Evolutionary conservation across 2,888 invertebrate genomes (phyloP), one percentile per base, ranked within the genome.

Genomic region (Andrena camellia): DNA sequence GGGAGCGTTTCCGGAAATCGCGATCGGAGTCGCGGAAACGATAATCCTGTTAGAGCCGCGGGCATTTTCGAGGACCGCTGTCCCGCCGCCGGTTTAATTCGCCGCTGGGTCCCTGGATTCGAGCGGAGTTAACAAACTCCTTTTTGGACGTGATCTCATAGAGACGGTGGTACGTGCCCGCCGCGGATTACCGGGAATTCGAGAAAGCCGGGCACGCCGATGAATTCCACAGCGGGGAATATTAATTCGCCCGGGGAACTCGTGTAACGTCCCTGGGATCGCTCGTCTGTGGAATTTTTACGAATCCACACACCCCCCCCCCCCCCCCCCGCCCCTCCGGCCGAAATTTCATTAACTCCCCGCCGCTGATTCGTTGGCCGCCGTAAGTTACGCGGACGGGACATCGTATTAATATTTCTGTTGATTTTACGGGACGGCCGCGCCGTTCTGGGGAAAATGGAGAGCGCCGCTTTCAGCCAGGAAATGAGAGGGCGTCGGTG

Each of bases 81-180:
- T 26, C 10, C 60, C 42, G 33, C 63, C 31, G 59, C 60, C 70
- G 78, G 63, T 86, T 81, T 80, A 81, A 86, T 78, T 72, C 70
- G 72, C n/a, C 62, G 63, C 33, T 26, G 17, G 48, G 48, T n/a
- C 13, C 42, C 29, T 59, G 62, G 59, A 64, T 69, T 71, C 70
- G 59, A 8, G n/a, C 33, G 42, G 74, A 79, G 81, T 84, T 84
- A 81, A 71, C 74, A 78, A 86, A 84, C 77, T 84, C 79, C 86
- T 84, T 81, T 79, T 79, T 69, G 86, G 42, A 84, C 84, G 79
- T 80, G 84, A 78, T 86, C 84, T 80, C 86, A 23, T 69, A 31
- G 35, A 42, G n/a, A 8, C 31, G 26, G 33, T 52, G 20, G 67
- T 81, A 86, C 73, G 83, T 86, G 81, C n/a, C 8, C 52, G 54